Conservation (phyloP, 2,888 invertebrate genomes). For the Spisula subtruncata region DNA sequence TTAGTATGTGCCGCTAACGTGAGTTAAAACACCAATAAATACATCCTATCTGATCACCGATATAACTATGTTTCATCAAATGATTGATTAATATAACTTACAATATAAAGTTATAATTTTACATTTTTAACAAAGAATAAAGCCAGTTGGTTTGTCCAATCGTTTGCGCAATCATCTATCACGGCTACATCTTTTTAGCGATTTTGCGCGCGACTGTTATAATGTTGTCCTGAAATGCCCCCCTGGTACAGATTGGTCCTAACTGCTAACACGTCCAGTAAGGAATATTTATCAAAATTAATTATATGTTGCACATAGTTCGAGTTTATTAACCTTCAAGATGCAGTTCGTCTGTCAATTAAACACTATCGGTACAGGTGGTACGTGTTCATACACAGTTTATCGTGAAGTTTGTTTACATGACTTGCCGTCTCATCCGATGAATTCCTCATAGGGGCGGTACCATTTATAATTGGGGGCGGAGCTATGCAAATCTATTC, state of each 20-base stretch:
- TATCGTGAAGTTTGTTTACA: constrained; percentile 61
- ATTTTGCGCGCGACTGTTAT: neutral
- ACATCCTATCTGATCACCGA: constrained; percentile 23
- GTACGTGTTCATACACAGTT: constrained; percentile 54
- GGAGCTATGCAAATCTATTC: constrained; percentile 30
- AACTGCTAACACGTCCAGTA: constrained; percentile 5
- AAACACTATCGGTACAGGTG: constrained; percentile 52
- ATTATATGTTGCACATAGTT: neutral
- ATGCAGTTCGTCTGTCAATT: constrained; percentile 50
- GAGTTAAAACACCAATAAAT: constrained; percentile 48
- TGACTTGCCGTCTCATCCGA: constrained; percentile 41
- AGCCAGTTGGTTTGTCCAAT: neutral
- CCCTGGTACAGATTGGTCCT: neutral
- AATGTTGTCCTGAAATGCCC: neutral
- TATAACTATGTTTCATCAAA: neutral
- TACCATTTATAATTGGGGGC: neutral
- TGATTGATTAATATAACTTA: neutral
- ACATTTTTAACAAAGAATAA: neutral
- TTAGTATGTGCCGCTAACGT: constrained; percentile 47
- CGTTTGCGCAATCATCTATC: too few species aligned
- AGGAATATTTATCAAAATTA: constrained; percentile 14
- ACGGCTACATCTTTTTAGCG: neutral
- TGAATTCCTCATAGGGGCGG: constrained; percentile 37
- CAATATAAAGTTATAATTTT: neutral
- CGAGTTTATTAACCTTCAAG: neutral